Conservation (phyloP, 2,797 vertebrate genomes). For the Synaphobranchus kaupii region DNA sequence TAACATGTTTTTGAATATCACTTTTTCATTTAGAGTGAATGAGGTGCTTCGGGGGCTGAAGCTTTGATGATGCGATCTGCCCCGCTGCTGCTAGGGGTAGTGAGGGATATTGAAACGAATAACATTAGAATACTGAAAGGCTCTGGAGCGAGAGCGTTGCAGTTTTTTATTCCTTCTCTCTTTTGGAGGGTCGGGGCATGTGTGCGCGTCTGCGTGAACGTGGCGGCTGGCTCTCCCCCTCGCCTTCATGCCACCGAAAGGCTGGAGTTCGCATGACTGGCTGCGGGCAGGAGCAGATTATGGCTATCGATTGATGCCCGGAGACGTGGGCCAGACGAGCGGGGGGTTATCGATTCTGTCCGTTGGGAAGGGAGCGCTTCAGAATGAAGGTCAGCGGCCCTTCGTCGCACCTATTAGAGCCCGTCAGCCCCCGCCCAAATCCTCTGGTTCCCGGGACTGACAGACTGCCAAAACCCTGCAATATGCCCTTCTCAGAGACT, state of each 20-base stretch:
- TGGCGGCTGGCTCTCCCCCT: slow-evolving; percentile 55
- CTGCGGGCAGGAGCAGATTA: slow-evolving; percentile 91
- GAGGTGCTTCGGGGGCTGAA: neutral
- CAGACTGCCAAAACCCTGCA: neutral
- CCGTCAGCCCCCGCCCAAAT: slow-evolving; percentile 44
- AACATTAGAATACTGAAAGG: slow-evolving; percentile 26
- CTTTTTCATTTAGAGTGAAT: slow-evolving; percentile 19
- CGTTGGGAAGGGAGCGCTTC: slow-evolving; percentile 70
- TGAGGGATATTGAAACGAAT: slow-evolving; percentile 9
- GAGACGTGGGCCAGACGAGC: slow-evolving; percentile 77
- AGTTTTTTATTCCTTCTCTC: slow-evolving; percentile 26
- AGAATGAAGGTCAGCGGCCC: slow-evolving; percentile 80
- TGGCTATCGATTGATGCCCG: slow-evolving; percentile 88
- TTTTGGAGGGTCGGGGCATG: neutral
- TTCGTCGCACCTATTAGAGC: slow-evolving; percentile 73
- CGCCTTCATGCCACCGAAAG: slow-evolving; percentile 76
- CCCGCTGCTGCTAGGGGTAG: neutral
- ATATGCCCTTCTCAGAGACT: neutral
- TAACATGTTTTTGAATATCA: slow-evolving; percentile 1
- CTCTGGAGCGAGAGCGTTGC: slow-evolving; percentile 9
- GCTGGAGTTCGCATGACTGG: slow-evolving; percentile 86
- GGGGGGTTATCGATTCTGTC: slow-evolving; percentile 81
- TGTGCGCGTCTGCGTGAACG: slow-evolving; percentile 13
- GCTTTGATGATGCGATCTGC: slow-evolving; percentile 16
- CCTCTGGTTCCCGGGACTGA: neutral